phyloP scores from a whole-genome alignment of 2,888 invertebrate genomes.

The Erynnis tages region DNA sequence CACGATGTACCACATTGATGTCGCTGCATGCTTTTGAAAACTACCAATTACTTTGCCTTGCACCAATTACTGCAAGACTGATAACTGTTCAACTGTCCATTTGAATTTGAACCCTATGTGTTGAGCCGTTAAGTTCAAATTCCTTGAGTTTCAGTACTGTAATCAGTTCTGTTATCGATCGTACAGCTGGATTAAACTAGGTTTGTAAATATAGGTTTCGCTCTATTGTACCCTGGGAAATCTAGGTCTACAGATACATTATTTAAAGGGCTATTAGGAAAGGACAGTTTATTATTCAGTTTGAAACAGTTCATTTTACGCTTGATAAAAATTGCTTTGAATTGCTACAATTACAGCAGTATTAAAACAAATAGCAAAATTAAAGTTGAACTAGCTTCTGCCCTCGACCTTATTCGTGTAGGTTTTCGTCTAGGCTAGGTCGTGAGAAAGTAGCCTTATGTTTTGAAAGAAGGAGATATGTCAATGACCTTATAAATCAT shows the following conservation, averaged over 20 bases:
- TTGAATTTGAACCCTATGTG: background rate
- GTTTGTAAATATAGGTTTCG: conserved; percentile 29
- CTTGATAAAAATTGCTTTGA: too few species aligned
- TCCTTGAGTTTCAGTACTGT: background rate
- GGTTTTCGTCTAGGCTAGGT: too few species aligned
- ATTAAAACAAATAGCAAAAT: too few species aligned
- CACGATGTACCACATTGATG: conserved; percentile 12
- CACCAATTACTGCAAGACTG: conserved; percentile 9
- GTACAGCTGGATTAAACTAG: conserved; percentile 29
- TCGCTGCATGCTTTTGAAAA: conserved; percentile 17
- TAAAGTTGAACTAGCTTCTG: too few species aligned
- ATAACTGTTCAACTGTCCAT: background rate
- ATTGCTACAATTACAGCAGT: too few species aligned
- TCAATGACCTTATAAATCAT: too few species aligned
- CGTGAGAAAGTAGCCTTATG: too few species aligned
- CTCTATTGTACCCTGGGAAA: conserved; percentile 23
- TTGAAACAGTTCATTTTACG: too few species aligned
- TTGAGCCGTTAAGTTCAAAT: background rate
- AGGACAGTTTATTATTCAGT: too few species aligned
- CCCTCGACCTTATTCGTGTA: too few species aligned
- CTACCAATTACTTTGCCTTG: conserved; percentile 17
- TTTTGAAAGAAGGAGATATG: too few species aligned
- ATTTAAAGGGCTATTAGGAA: too few species aligned
- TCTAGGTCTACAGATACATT: conserved; percentile 3
- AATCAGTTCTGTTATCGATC: conserved; percentile 6